Conservation (phyloP, 2,797 vertebrate species). For the Trematomus bernacchii region DNA sequence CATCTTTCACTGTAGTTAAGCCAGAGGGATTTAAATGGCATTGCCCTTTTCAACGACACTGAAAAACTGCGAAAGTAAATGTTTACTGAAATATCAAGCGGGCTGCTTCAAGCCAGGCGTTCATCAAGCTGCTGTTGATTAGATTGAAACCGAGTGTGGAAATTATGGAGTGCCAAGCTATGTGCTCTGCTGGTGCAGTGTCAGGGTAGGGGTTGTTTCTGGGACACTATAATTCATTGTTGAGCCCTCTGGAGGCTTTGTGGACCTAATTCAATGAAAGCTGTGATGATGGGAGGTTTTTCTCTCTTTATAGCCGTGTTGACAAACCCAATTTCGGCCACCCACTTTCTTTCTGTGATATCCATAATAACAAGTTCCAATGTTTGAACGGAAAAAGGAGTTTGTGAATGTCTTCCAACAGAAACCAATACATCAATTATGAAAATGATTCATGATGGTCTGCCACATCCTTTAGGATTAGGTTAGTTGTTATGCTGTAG, state of each 20-base stretch:
- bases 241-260: slow-evolving; percentile 38
- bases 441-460: not conserved
- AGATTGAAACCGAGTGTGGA: slow-evolving; percentile 68
- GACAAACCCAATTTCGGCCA: slow-evolving; percentile 53
- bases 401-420: not conserved
- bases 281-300: slow-evolving; percentile 44
- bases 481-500: not conserved
- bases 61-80: slow-evolving; percentile 45
- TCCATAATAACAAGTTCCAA: slow-evolving; percentile 8
- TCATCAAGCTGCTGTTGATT: slow-evolving; percentile 67
- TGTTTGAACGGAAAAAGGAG: slow-evolving; percentile 9
- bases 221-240: slow-evolving; percentile 61
- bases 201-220: slow-evolving; percentile 57
- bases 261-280: slow-evolving; percentile 52
- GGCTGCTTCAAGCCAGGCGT: slow-evolving; percentile 48
- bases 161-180: slow-evolving; percentile 60
- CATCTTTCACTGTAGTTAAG: slow-evolving; percentile 64
- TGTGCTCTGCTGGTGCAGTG: slow-evolving; percentile 41
- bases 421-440: not conserved
- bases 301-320: slow-evolving; percentile 37
- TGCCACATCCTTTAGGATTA: not conserved
- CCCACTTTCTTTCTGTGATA: slow-evolving; percentile 26
- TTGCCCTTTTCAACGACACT: slow-evolving; percentile 58
- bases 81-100: slow-evolving; percentile 54
- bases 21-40: slow-evolving; percentile 66